phyloP scores from a whole-genome alignment of 2,113 vertebrate genomes.

The Todiramphus chloris region DNA sequence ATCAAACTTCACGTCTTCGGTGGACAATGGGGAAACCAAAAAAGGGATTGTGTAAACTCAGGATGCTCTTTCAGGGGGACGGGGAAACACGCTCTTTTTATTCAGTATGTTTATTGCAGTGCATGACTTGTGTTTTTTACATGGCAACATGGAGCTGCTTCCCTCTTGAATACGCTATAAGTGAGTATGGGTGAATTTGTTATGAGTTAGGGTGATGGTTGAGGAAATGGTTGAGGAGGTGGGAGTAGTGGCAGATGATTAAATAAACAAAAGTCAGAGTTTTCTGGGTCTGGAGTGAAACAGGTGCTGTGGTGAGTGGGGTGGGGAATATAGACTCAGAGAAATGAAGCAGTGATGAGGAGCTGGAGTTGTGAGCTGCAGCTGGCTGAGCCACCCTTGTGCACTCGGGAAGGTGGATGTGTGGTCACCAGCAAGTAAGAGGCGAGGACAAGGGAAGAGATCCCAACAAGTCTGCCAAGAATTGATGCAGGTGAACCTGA shows the following conservation, averaged over 20 bases:
- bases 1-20: not conserved
- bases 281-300: not conserved
- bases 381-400: not conserved
- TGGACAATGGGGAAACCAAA: conserved; percentile 1
- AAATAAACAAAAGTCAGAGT: not conserved
- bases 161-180: not conserved
- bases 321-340: not conserved
- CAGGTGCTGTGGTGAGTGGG: not conserved
- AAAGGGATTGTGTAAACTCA: conserved; percentile 18
- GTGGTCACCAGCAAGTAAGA: not conserved
- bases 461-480: not conserved
- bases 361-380: not conserved
- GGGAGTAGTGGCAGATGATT: accelerated
- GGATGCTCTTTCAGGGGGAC: not conserved
- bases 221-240: not conserved
- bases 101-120: not conserved
- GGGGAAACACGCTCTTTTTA: not conserved
- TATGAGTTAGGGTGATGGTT: not conserved
- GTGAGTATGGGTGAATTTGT: not conserved
- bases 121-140: not conserved
- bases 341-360: not conserved
- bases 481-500: not conserved
- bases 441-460: not conserved
- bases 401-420: not conserved
- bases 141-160: not conserved